Base-by-base conservation (phyloP, 2,888 invertebrate genomes). In the Hirtodrosophila histrioides region DNA sequence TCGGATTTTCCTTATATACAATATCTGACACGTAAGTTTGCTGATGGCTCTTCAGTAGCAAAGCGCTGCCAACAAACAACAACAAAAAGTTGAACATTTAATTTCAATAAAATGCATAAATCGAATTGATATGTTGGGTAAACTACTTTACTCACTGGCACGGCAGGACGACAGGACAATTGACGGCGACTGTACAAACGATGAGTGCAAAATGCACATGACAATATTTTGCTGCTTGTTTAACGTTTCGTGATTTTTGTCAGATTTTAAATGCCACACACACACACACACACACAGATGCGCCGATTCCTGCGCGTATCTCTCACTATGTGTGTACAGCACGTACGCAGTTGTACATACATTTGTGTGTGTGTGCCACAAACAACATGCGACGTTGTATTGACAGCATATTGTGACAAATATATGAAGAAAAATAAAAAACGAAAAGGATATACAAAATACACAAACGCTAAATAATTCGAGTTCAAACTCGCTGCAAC, bases 1-100 rank as follows among this genome's bases (percentile, higher is more conserved):
- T 93, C 94, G 91, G 93, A 93, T 92, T 93, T 93, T 92, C 93
- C 93, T 79, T 93, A 93, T 91, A 93, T 94, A 91, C 93, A 94
- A 90, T 94, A 94, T 92, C 92, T 94, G 91, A 94, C 94, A 93
- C 94, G 94, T 94, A 93, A 94, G 94, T 94, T 76, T 50, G 51
- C 41, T 51, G 31, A 31, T 53, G 44, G 44, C 43, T 60, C 50
- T 56, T 65, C 43, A 5, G 23, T 4, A n/a, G 39, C 41, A 11
- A 11, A 50, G 36, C 4, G 51, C 50, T 39, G 11, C 27, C 10
- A 46, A 4, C 48, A 11, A 46, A 27, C 12, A 39, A 35, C 46
- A 27, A 27, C 7, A 46, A 53, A 41, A 46, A 48, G 55, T 65
- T 68, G 41, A 68, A 69, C 66, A 79, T 85, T 78, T 67, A 71